A percentile compares a stretch with the other conserved stretches of the same genome.
phyloP scores from a whole-genome alignment of 1,140 invertebrate species.

The Popillia japonica region DNA sequence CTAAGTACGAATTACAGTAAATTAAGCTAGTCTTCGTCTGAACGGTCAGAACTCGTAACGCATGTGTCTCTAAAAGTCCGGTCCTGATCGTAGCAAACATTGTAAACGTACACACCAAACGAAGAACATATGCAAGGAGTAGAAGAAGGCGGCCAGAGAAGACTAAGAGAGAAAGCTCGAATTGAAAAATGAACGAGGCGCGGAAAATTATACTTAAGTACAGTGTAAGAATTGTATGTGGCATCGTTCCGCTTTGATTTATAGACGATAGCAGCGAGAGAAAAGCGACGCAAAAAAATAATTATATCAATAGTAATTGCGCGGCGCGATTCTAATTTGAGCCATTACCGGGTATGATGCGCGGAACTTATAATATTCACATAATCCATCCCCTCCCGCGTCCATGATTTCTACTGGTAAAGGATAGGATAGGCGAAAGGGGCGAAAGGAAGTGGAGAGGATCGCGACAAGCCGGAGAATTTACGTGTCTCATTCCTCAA shows the following conservation, averaged over 20 bases:
- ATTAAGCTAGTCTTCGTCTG: no score
- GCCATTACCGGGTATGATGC: slow-evolving; percentile 11
- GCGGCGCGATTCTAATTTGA: slow-evolving; percentile 14
- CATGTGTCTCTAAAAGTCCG: neutral
- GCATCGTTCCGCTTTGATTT: slow-evolving; percentile 17
- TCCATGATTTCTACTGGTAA: neutral
- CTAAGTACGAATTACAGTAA: no score
- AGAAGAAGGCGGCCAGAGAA: neutral
- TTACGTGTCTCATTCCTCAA: neutral
- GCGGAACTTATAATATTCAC: slow-evolving; percentile 18
- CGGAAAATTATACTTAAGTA: slow-evolving; percentile 30
- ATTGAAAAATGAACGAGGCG: slow-evolving; percentile 5
- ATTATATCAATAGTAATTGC: slow-evolving; percentile 35
- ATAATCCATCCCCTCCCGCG: neutral
- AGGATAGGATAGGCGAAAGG: neutral
- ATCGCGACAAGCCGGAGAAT: neutral
- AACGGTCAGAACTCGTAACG: no score
- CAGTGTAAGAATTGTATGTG: slow-evolving; percentile 10
- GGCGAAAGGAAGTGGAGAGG: neutral
- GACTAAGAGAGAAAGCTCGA: neutral
- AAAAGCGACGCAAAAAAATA: slow-evolving; percentile 29
- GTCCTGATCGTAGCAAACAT: neutral
- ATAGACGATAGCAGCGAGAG: slow-evolving; percentile 9
- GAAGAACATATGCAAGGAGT: neutral
- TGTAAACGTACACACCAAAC: neutral